Evolutionary conservation across 1,140 invertebrate species (phyloP), one percentile per base, ranked within the genome.

Genomic region (Aradophagus sp.): DNA sequence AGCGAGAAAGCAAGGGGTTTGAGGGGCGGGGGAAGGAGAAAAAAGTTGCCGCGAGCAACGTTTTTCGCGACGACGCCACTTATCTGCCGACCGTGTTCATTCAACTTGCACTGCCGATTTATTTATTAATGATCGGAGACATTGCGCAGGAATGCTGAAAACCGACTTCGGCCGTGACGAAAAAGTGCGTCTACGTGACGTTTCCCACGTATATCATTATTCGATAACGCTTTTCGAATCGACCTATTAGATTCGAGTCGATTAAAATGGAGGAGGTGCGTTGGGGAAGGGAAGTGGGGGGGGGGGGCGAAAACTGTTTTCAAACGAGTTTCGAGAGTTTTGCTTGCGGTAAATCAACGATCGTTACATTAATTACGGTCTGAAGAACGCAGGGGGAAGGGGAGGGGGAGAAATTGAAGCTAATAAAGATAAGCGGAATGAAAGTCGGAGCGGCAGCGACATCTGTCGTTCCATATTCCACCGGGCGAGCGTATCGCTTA

Each of bases 401-500:
- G 20, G 20, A 5, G 20, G 4, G 20, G 20, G 4, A 8, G 4
- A 63, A 63, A 52, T 45, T 23, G 41, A 12, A 14, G 20, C 48
- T 31, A 38, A 63, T 63, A 63, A 65, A 48, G 48, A 65, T n/a
- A n/a, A n/a, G n/a, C n/a, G n/a, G n/a, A 48, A 55, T 65, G 50
- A 65, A 65, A 65, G 61, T 55, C 20, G 32, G 10, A 11, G 14
- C 17, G 32, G 31, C 8, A 31, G 17, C 29, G 29, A 47, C 42
- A 65, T 47, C 35, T 47, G 42, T 42, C 50, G 50, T 55, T 55
- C 41, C 35, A 65, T 65, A 65, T 65, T n/a, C 50, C 26, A 63
- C 31, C 31, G 14, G 12, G 15, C 31, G 35, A 36, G 26, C 38
- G 35, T 45, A 62, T 52, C 36, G 32, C 13, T 6, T n/a, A n/a